Base-by-base conservation (phyloP, 2,888 invertebrate species). In the Catocala sponsa region DNA sequence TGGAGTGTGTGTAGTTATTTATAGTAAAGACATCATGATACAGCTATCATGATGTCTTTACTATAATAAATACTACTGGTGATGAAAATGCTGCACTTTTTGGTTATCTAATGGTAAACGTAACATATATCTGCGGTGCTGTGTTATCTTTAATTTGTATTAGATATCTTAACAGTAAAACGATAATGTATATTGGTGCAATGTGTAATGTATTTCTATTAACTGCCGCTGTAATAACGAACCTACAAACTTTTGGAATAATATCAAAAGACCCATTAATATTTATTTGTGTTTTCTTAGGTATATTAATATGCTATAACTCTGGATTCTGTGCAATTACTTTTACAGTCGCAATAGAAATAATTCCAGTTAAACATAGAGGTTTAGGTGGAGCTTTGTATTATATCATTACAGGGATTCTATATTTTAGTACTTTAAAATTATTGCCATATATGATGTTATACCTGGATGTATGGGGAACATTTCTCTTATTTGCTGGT, bases 311-410 rank as follows among this genome's bases (percentile, higher is more conserved):
- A 7, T 61, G 55, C 55, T 35, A n/a, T 38, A 59, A 50, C 33
- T 69, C 62, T n/a, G 76, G 76, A 9, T 68, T 68, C 9, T 55
- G 47, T 10, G 46, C 62, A 43, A 9, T 74, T 0, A 65, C 60
- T 5, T 74, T 50, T 55, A 52, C 65, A 5, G 42, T 76, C 42
- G 55, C 72, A 13, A 65, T 66, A 6, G 77, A 77, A 38, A 59
- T 77, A 0, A 75, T 77, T 59, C 77, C 76, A 6, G 77, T 76
- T 6, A 77, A 77, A 53, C 69, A 77, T 43, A 68, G 69, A 55
- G 77, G 75, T 0, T n/a, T 77, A 5, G 71, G 77, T 2, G 77
- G 77, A 0, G 32, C 59, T 0, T 50, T 75, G 7, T 77, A 63
- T 10, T 65, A 59, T 47, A 57, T 71, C 25, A 46, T 55, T 11